These are phyloP conservation scores for Aurelia aurita complex sp. Pacific DNA, from an alignment of 30 jellyfish, hydroid and myxozoan genomes.

Conservation along the genomic window DNA sequence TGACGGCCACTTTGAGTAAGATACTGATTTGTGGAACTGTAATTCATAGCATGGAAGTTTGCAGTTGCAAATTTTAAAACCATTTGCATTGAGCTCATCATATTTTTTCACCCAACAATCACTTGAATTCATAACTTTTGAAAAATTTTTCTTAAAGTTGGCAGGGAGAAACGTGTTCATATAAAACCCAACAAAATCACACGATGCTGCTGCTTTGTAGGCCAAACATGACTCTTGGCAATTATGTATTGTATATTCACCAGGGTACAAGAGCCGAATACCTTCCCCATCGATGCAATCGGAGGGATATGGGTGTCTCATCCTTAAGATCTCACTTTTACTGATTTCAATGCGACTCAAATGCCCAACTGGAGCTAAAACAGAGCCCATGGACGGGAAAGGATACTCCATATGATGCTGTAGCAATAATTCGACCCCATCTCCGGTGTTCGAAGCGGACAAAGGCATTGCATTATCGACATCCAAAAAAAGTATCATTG, in stretches of 20 bases:
- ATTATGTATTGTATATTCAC: slow-evolving; percentile 29
- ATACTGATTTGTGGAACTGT: slow-evolving; percentile 19
- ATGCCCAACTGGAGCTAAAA: slow-evolving; percentile 34
- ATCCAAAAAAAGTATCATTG: slow-evolving; percentile 16
- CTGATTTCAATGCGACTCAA: slow-evolving; percentile 27
- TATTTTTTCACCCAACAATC: slow-evolving; percentile 7
- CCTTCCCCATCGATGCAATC: slow-evolving; percentile 42
- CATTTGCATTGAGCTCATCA: not conserved
- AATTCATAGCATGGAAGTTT: slow-evolving; percentile 47
- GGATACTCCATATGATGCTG: slow-evolving; percentile 53
- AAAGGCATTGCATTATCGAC: slow-evolving; percentile 10
- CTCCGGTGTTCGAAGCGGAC: not conserved
- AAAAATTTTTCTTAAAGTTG: not conserved
- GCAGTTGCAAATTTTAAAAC: slow-evolving; percentile 43
- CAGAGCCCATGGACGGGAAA: slow-evolving; percentile 21
- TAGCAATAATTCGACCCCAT: slow-evolving; percentile 31
- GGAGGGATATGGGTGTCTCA: slow-evolving; percentile 47
- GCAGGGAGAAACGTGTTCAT: slow-evolving; percentile 30
- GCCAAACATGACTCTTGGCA: slow-evolving; percentile 58
- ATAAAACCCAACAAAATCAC: slow-evolving; percentile 7
- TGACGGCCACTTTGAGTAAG: slow-evolving; percentile 69
- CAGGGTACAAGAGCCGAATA: slow-evolving; percentile 19
- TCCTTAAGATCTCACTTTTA: slow-evolving; percentile 4
- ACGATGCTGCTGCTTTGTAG: not conserved
- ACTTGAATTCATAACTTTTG: not conserved